These are phyloP conservation scores for Sebastes kiyomatsui DNA, from an alignment of 2,797 vertebrate genomes.

Conservation along the genomic window DNA sequence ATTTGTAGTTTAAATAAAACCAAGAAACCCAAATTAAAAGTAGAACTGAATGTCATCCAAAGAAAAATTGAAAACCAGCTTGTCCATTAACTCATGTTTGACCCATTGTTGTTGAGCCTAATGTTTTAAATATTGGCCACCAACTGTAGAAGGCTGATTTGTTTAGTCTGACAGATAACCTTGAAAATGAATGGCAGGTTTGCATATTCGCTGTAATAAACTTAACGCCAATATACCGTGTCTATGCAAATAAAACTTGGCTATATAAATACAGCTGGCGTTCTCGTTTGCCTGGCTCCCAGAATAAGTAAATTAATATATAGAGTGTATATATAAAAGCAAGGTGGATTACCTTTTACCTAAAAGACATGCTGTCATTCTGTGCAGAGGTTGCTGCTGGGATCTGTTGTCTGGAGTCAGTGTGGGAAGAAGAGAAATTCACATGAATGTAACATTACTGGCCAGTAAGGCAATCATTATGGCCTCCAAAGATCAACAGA, in stretches of 20 bases:
- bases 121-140: neutral
- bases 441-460: neutral
- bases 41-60: neutral
- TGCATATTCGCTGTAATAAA: neutral
- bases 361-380: conserved; percentile 40
- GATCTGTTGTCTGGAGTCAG: conserved; percentile 17
- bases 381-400: conserved; percentile 9
- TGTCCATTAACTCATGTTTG: neutral
- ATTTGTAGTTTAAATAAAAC: neutral
- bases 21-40: neutral
- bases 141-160: neutral
- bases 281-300: neutral
- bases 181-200: neutral
- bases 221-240: neutral
- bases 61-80: neutral
- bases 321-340: neutral
- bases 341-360: conserved; percentile 33
- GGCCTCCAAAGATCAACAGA: neutral
- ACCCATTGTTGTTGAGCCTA: neutral
- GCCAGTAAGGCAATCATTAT: no score
- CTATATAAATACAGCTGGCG: neutral
- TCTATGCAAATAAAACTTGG: neutral
- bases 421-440: neutral
- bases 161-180: neutral
- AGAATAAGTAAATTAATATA: neutral